Evolutionary conservation across 1,140 invertebrate species (phyloP), one percentile per base, ranked within the genome.

Genomic region (Eubasilissa regina): DNA sequence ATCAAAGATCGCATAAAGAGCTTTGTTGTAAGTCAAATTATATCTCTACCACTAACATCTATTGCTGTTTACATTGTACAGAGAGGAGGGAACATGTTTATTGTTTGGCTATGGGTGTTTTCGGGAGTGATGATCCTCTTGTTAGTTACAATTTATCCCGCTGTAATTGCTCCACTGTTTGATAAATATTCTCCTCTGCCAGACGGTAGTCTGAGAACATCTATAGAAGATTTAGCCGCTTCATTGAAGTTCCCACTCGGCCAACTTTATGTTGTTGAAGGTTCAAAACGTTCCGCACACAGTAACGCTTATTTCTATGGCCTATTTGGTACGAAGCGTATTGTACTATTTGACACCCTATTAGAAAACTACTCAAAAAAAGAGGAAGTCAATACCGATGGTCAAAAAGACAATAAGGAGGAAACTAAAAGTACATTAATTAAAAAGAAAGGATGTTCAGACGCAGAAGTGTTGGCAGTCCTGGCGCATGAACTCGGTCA

Each of bases 231-330:
- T 81, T 89, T 99, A 77, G 98, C 99, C 3, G 91, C 92, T 0
- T 94, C 93, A 74, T 91, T 99, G 12, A 91, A 95, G 53, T 99
- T 99, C 88, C 98, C 99, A 3, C 89, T 99, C 1, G 97, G 95
- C 44, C 98, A 99, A 87, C 87, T 99, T 15, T 99, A 96, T 88
- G 95, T 99, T 80, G 98, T 99, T 10, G 97, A 99, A 92, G 97
- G 97, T 47, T 99, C 98, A 0, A 99, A 98, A 86, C 89, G 98
- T 78, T 98, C 97, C 10, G 94, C 96, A 0, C 98, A 99, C 85
- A 98, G 97, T 84, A 99, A 99, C 92, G 98, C 98, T 11, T 99
- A 99, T 86, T 96, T 99, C 84, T 99, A 98, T 89, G 99, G 99
- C 4, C 94, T 99, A 82, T 97, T 97, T 90, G 99, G 98, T 84